These are phyloP conservation scores for Sceloporus tristichus DNA, from an alignment of 2,113 vertebrate species.

Conservation along the genomic window DNA sequence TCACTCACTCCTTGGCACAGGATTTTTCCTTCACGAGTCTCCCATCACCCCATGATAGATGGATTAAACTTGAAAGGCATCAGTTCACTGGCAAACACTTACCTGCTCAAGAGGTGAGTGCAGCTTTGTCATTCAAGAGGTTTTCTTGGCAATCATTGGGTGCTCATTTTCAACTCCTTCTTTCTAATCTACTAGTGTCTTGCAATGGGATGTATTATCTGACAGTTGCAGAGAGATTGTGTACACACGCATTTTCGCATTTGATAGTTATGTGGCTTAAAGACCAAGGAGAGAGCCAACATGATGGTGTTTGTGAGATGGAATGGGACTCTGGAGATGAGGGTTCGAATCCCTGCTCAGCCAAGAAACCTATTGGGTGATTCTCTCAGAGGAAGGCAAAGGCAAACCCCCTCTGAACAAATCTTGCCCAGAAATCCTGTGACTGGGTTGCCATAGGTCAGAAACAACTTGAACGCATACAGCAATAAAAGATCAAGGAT, in stretches of 20 bases:
- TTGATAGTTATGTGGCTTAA: slow-evolving; percentile 20
- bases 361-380: too few relatives aligned
- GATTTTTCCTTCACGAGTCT: slow-evolving; percentile 68
- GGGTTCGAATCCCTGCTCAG: too few relatives aligned
- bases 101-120: slow-evolving; percentile 53
- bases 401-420: too few relatives aligned
- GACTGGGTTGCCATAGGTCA: too few relatives aligned
- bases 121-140: slow-evolving; percentile 59
- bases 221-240: slow-evolving; percentile 7
- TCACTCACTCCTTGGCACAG: slow-evolving; percentile 43
- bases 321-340: too few relatives aligned
- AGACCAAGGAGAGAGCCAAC: neutral
- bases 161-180: slow-evolving; percentile 56
- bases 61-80: slow-evolving; percentile 69
- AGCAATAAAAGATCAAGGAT: too few relatives aligned
- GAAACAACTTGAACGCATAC: too few relatives aligned
- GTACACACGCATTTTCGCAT: too few relatives aligned
- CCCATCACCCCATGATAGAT: slow-evolving; percentile 67
- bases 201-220: slow-evolving; percentile 35
- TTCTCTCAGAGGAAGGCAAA: too few relatives aligned
- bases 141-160: slow-evolving; percentile 53
- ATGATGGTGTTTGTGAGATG: too few relatives aligned
- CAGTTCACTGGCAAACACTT: slow-evolving; percentile 62
- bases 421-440: too few relatives aligned
- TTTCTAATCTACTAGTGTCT: neutral